These are phyloP conservation scores for Trialeurodes vaporariorum DNA, from an alignment of 1,140 invertebrate genomes.

Conservation along the genomic window DNA sequence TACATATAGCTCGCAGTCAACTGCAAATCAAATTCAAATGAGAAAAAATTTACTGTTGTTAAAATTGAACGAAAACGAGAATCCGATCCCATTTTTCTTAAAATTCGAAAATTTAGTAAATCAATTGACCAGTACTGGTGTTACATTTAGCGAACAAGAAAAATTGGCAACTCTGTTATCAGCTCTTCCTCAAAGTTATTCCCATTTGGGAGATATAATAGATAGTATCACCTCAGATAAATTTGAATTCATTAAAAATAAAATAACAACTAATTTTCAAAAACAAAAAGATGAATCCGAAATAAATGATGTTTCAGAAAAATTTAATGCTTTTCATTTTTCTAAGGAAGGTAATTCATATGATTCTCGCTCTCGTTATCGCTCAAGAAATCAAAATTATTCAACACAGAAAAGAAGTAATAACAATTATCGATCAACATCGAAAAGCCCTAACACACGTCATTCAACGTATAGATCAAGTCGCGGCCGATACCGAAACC, in stretches of 20 bases:
- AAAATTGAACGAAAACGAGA: not conserved
- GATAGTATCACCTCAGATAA: not conserved
- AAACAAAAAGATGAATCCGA: not conserved
- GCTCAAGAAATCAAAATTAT: not conserved
- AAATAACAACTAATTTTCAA: not conserved
- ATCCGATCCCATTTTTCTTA: not conserved
- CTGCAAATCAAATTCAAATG: not conserved
- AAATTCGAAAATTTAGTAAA: not conserved
- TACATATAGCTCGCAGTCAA: not conserved
- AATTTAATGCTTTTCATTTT: not conserved
- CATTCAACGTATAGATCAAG: too few species aligned
- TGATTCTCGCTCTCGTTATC: not conserved
- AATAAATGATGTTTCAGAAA: not conserved
- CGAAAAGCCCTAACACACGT: too few species aligned
- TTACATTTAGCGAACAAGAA: not conserved
- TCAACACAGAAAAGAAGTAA: not conserved
- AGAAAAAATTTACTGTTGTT: not conserved
- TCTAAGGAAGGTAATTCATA: not conserved
- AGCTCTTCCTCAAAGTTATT: not conserved
- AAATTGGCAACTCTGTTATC: not conserved
- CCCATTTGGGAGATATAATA: not conserved
- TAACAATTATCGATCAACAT: too few species aligned
- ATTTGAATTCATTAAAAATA: not conserved
- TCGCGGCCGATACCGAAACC: too few species aligned
- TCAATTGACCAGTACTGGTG: not conserved